Evolutionary conservation across 2,797 vertebrate genomes (phyloP).

Genomic region (Acipenser oxyrinchus): DNA sequence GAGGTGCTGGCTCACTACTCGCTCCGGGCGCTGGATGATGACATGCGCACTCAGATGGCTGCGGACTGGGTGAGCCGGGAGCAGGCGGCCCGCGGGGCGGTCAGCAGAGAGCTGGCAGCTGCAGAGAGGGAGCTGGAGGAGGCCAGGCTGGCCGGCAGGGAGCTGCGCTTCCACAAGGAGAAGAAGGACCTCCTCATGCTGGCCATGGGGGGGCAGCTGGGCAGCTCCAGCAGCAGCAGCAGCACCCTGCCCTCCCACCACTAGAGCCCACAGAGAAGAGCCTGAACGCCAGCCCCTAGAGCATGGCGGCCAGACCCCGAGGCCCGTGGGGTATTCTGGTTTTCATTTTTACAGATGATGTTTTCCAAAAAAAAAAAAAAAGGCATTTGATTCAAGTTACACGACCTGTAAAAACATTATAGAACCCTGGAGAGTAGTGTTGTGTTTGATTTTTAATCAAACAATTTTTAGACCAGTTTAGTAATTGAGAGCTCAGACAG

Average conservation of each 20-base stretch:
- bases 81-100: slow-evolving; percentile 69
- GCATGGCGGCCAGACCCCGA: too few species aligned
- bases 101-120: slow-evolving; percentile 76
- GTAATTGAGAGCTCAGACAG: too few species aligned
- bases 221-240: slow-evolving; percentile 49
- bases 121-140: slow-evolving; percentile 88
- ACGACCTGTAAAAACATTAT: too few species aligned
- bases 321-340: too few species aligned
- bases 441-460: too few species aligned
- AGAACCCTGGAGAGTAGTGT: too few species aligned
- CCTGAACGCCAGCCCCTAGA: too few species aligned
- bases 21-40: slow-evolving; percentile 90
- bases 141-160: slow-evolving; percentile 81
- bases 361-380: too few species aligned
- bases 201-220: slow-evolving; percentile 70
- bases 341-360: too few species aligned
- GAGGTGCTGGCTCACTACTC: slow-evolving; percentile 40
- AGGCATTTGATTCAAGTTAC: too few species aligned
- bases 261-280: slow-evolving; percentile 26
- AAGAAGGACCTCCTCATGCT: slow-evolving; percentile 67
- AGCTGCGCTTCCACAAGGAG: slow-evolving; percentile 86
- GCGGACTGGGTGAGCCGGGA: slow-evolving; percentile 94
- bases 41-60: slow-evolving; percentile 94
- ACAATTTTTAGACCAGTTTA: too few species aligned
- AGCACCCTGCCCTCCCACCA: slow-evolving; percentile 67